Conservation (phyloP, 2,888 invertebrate genomes). For the Deroplatys truncata region DNA sequence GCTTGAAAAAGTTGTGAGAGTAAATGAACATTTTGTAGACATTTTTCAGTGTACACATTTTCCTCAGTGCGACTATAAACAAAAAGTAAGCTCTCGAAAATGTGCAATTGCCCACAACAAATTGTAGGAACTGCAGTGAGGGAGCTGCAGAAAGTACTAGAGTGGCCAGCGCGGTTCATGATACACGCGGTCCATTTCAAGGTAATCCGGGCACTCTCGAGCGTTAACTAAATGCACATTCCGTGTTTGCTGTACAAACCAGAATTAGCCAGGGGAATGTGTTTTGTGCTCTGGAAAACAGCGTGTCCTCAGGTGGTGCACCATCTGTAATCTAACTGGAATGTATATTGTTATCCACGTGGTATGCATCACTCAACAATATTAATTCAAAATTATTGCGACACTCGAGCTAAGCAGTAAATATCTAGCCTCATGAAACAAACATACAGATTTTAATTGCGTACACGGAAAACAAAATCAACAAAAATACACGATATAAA, state of each 20-base stretch:
- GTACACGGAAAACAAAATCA: background rate
- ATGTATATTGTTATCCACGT: background rate
- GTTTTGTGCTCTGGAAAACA: background rate
- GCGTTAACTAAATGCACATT: background rate
- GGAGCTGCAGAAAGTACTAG: background rate
- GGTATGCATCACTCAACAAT: background rate
- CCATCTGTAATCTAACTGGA: background rate
- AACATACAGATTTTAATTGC: background rate
- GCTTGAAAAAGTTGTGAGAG: too few relatives aligned
- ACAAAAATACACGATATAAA: background rate
- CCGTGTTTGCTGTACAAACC: background rate
- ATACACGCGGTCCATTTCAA: background rate
- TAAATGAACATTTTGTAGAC: too few relatives aligned
- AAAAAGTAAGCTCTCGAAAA: too few relatives aligned
- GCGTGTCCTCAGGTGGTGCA: background rate
- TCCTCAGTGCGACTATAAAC: too few relatives aligned
- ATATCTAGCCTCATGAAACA: background rate
- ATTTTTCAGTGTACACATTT: too few relatives aligned
- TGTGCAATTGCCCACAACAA: too few relatives aligned
- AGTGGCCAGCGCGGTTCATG: background rate
- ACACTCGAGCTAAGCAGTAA: background rate
- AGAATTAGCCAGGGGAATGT: background rate
- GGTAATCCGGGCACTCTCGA: background rate
- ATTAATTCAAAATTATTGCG: background rate
- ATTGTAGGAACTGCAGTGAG: too few relatives aligned